Percentiles rank a stretch among this genome's conserved stretches.
Conservation (phyloP, 1,140 invertebrate species). For the Sycophaga agraensis region DNA sequence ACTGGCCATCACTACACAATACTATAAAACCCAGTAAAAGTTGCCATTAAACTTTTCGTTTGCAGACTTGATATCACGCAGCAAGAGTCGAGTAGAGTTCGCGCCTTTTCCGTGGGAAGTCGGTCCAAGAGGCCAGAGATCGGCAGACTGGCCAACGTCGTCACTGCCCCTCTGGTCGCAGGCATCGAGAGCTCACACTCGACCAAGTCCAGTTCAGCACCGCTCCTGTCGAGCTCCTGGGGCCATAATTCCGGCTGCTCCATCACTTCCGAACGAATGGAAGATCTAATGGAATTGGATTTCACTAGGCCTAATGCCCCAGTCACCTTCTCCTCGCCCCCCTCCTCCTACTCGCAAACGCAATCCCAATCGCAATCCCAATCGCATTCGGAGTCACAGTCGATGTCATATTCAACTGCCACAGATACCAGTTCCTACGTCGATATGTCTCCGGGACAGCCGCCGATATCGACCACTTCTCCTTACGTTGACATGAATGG, state of each 20-base stretch:
- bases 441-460: slow-evolving; percentile 60
- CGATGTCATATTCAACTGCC: slow-evolving; percentile 51
- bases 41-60: no score
- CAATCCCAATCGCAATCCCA: slow-evolving; percentile 43
- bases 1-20: no score
- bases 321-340: slow-evolving; percentile 43
- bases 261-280: slow-evolving; percentile 62
- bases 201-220: slow-evolving; percentile 54
- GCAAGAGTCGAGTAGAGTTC: slow-evolving; percentile 57
- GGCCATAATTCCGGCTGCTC: slow-evolving; percentile 62
- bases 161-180: slow-evolving; percentile 63
- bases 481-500: slow-evolving; percentile 58
- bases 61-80: slow-evolving; percentile 51
- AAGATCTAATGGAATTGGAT: slow-evolving; percentile 80
- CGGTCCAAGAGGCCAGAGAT: slow-evolving; percentile 60
- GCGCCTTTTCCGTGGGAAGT: slow-evolving; percentile 73
- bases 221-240: slow-evolving; percentile 55
- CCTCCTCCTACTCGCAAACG: slow-evolving; percentile 45
- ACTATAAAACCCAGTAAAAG: no score
- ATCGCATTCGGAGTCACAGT: slow-evolving; percentile 44
- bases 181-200: slow-evolving; percentile 49
- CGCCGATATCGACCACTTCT: slow-evolving; percentile 44
- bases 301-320: slow-evolving; percentile 63
- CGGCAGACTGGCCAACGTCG: slow-evolving; percentile 51
- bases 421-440: slow-evolving; percentile 60